These are phyloP conservation scores for Yponomeuta evonymella DNA, from an alignment of 2,888 invertebrate species.

Conservation along the genomic window DNA sequence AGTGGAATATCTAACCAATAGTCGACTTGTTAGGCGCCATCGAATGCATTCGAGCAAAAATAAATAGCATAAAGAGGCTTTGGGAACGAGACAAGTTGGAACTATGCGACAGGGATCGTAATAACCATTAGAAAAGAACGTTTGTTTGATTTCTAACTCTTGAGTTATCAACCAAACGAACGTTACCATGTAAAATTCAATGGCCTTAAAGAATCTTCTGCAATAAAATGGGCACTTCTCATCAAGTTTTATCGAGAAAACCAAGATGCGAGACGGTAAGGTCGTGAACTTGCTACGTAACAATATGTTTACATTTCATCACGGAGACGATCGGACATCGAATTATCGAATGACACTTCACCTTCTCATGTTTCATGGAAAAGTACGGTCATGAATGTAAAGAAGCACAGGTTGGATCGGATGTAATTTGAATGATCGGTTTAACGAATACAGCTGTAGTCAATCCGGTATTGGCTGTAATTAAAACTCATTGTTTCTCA, in stretches of 20 bases:
- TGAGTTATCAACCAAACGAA: too few species aligned
- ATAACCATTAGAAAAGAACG: too few species aligned
- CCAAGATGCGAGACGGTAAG: not conserved
- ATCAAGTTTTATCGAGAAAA: not conserved
- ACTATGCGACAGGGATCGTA: too few species aligned
- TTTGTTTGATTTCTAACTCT: too few species aligned
- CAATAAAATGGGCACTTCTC: not conserved
- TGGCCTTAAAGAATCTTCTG: too few species aligned
- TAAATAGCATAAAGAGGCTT: too few species aligned
- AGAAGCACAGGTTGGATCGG: not conserved
- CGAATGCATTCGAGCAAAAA: not conserved
- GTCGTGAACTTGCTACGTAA: constrained; percentile 21
- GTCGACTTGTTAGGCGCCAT: not conserved
- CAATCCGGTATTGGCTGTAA: not conserved
- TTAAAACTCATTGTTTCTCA: not conserved
- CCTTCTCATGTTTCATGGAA: not conserved
- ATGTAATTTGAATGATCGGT: not conserved
- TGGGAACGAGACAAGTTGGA: too few species aligned
- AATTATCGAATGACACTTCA: not conserved
- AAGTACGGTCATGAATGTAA: not conserved
- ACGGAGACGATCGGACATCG: constrained; percentile 16
- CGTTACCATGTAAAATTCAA: too few species aligned
- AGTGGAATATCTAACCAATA: not conserved
- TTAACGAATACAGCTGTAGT: not conserved
- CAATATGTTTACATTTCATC: constrained; percentile 27